Evolutionary conservation across 2,888 invertebrate species (phyloP).

Genomic region (Melinaea menophilus): DNA sequence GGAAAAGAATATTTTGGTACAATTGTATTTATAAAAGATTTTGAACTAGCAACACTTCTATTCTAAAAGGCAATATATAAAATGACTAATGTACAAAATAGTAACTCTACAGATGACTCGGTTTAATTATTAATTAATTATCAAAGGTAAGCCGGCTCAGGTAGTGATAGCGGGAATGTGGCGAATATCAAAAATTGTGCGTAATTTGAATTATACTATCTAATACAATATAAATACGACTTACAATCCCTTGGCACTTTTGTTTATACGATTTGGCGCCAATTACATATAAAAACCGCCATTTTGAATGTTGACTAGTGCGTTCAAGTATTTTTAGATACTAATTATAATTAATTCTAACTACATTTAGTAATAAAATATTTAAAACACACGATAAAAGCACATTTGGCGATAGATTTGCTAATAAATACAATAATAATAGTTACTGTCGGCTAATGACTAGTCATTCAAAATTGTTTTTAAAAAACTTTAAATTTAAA

Average conservation of each 20-base stretch:
- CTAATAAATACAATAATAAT: not conserved
- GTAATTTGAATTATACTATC: constrained; percentile 6
- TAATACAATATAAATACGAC: constrained; percentile 12
- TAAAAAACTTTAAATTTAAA: not conserved
- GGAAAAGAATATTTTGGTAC: too few species aligned
- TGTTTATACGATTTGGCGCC: not conserved
- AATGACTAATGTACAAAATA: too few species aligned
- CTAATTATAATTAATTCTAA: too few species aligned
- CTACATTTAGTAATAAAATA: not conserved
- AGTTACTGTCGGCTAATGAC: not conserved
- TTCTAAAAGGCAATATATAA: too few species aligned
- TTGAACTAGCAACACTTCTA: too few species aligned
- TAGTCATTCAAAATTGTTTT: constrained; percentile 1
- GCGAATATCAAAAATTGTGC: constrained; percentile 24
- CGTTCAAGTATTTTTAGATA: not conserved
- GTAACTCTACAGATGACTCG: too few species aligned
- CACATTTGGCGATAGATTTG: not conserved
- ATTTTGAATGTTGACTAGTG: not conserved
- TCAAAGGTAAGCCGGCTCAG: not conserved
- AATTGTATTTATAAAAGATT: too few species aligned
- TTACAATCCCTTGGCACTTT: constrained; percentile 30
- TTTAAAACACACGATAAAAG: not conserved
- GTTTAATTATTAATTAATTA: too few species aligned
- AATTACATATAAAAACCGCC: too few species aligned
- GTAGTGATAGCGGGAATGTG: constrained; percentile 18